Base-by-base conservation (phyloP, 2,888 invertebrate genomes). In the Ischnura elegans region DNA sequence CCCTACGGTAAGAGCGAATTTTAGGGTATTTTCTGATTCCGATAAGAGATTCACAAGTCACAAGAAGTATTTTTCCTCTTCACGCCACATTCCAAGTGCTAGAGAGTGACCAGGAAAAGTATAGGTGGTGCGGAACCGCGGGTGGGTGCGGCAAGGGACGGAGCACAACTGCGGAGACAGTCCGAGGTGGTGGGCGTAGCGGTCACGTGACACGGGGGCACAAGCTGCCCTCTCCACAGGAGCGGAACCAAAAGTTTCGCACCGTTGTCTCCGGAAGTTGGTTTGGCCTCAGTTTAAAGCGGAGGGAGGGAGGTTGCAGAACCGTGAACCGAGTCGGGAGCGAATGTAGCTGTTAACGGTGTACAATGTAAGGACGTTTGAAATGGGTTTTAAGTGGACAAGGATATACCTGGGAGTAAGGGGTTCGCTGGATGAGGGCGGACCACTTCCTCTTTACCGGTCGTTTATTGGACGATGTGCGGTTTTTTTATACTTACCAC, bases 331-430 rank as follows among this genome's bases (percentile, higher is more conserved):
- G 36, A 36, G 10, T 29, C 36, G 76, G n/a, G 76, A 16, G 2
- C 29, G 36, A 36, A 2, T 0, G 76, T 10, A 29, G 76, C 16
- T 76, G 36, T 76, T 25, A 6, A 36, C 8, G 86, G 86, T 86
- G 45, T 45, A 86, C n/a, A n/a, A n/a, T n/a, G n/a, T 86, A 86
- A 86, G 45, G 25, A 45, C 25, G 86, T 43, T 25, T 21, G 19
- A 86, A 86, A 86, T 43, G 45, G 86, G 86, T 86, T 86, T 86
- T 43, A 86, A 86, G 86, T 43, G 86, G 86, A 86, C 29, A 76
- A 36, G 76, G 76, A 76, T 76, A 29, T 46, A n/a, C 43, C 25
- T 51, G 13, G 46, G 86, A n/a, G 45, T 25, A 29, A 42, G 42
- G 51, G 45, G n/a, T n/a, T n/a, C n/a, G n/a, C n/a, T n/a, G n/a